Evolutionary conservation across 2,888 invertebrate genomes (phyloP).

Genomic region (Sarcophaga rosellei): DNA sequence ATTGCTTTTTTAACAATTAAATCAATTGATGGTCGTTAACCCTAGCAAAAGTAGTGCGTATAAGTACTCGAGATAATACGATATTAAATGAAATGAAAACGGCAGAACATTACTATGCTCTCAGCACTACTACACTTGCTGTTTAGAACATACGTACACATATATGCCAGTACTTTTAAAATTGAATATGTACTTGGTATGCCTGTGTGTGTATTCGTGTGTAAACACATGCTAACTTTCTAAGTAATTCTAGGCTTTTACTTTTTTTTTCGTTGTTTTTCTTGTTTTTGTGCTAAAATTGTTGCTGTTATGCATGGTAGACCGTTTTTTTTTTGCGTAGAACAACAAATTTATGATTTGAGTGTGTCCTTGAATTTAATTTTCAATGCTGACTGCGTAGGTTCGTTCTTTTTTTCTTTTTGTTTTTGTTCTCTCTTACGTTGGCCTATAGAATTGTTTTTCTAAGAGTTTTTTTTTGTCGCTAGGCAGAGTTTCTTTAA

Average conservation of each 20-base stretch:
- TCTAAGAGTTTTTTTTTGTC: not conserved
- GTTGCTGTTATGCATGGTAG: too few species aligned
- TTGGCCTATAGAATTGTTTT: not conserved
- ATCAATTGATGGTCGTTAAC: not conserved
- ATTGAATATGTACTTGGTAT: not conserved
- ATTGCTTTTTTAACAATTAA: not conserved
- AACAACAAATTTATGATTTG: slow-evolving; percentile 34
- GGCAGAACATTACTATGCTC: too few species aligned
- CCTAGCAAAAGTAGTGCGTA: not conserved
- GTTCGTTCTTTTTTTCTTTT: not conserved
- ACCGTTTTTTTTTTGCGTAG: not conserved
- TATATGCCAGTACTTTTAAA: too few species aligned
- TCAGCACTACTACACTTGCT: too few species aligned
- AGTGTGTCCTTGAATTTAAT: slow-evolving; percentile 48
- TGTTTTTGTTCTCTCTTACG: slow-evolving; percentile 5
- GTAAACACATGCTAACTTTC: not conserved
- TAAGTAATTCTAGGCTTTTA: not conserved
- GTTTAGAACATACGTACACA: too few species aligned
- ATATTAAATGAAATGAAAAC: not conserved
- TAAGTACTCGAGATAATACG: not conserved
- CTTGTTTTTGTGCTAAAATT: not conserved
- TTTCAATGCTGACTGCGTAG: slow-evolving; percentile 29
- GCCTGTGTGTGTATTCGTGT: not conserved
- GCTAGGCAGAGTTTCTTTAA: slow-evolving; percentile 20
- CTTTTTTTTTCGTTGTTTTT: not conserved